Base-by-base conservation (phyloP, 1,140 invertebrate species). In the Eupeodes corollae region DNA sequence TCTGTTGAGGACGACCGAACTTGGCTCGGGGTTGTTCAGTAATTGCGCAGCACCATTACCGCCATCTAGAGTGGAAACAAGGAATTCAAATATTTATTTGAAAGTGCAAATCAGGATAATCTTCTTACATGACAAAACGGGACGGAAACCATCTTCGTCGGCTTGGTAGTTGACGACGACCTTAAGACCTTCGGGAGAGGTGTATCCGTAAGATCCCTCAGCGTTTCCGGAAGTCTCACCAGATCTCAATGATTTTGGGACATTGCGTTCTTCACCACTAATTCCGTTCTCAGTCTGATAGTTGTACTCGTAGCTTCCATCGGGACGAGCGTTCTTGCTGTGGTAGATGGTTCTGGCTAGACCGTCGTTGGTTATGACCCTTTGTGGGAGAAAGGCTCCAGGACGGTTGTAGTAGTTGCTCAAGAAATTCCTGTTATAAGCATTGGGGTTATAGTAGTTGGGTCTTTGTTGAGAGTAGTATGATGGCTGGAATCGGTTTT, bases 241-340 rank as follows among this genome's bases (percentile, higher is more conserved):
- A 30, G 53, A 53, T 6, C 68, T 70, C 30, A 59, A 56, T 35
- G 65, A 62, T 18, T 70, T 69, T 42, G 69, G 53, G 37, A 58
- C 54, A 18, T 73, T 75, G 16, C 58, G 58, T 47, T 79, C 76
- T 50, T 76, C 66, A 1, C 64, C 74, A 11, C 67, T 58, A 32
- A 79, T 77, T 2, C 77, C 76, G 47, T 79, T 78, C 42, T 70
- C 76, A 16, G 75, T 76, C 52, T 79, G 67, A 13, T 61, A 66
- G 38, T 42, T 56, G 32, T 66, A 66, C 18, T 45, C 12, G 26
- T 61, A 66, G 16, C 39, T 43, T 0, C 63, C 63, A 14, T 60
- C 60, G 10, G 47, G 47, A 35, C 57, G 56, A 19, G 51, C 48
- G 13, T 56, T 48, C 33, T 0, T 47, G 38, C 15, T 65, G 55